Evolutionary conservation across 2,888 invertebrate genomes (phyloP).

Genomic region (Acleris literana): DNA sequence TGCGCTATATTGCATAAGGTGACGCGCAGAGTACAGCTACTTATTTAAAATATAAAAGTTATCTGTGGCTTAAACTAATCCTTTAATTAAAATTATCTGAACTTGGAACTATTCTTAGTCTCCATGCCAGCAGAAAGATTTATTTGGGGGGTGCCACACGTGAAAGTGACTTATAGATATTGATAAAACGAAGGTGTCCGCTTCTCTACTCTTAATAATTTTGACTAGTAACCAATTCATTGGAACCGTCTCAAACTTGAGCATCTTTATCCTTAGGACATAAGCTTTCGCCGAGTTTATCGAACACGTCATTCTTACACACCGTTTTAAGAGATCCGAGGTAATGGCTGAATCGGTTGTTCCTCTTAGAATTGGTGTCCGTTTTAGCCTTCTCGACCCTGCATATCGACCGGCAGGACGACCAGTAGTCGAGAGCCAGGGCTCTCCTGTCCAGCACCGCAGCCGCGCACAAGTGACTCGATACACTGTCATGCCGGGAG

Average conservation of each 20-base stretch:
- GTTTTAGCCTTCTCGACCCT: conserved; percentile 86
- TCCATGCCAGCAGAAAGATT: no score
- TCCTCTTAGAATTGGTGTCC: conserved; percentile 84
- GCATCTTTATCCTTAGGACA: conserved; percentile 32
- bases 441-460: conserved; percentile 80
- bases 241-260: not conserved
- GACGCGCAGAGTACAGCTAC: no score
- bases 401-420: conserved; percentile 87
- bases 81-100: no score
- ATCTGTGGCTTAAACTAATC: no score
- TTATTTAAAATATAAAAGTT: no score
- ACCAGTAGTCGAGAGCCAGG: conserved; percentile 87
- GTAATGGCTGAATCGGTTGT: conserved; percentile 91
- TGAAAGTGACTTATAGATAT: no score
- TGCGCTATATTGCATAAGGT: no score
- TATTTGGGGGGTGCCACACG: no score
- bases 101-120: no score
- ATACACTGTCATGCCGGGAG: conserved; percentile 67
- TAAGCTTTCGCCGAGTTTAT: conserved; percentile 74
- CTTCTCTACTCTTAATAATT: no score
- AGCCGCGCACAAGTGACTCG: conserved; percentile 75
- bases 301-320: conserved; percentile 77
- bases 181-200: no score
- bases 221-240: no score
- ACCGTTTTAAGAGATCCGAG: conserved; percentile 84